A percentile compares a stretch with the other conserved stretches of the same genome.
phyloP scores from a whole-genome alignment of 2,888 invertebrate genomes.

The Mamestra brassicae region DNA sequence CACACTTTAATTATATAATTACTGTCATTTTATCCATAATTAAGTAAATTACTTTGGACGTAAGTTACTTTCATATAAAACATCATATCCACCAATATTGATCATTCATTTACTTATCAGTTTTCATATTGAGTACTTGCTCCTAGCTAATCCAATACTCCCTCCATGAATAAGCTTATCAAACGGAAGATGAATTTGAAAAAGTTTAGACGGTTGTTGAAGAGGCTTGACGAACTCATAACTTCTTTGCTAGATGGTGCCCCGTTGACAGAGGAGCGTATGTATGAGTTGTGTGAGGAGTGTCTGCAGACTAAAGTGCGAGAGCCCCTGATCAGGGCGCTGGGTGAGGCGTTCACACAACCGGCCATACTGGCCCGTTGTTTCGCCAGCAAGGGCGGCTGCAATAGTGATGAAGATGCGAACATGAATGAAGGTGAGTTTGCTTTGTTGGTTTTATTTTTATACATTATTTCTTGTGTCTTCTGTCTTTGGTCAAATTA shows the following conservation, averaged over 20 bases:
- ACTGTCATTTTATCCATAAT: constrained; percentile 13
- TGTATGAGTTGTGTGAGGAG: constrained; percentile 94
- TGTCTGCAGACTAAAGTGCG: constrained; percentile 93
- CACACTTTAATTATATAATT: constrained; percentile 10
- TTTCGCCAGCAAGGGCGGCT: constrained; percentile 90
- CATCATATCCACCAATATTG: neutral
- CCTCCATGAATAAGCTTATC: neutral
- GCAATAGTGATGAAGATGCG: constrained; percentile 66
- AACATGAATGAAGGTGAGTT: constrained; percentile 78
- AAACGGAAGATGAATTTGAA: constrained; percentile 50
- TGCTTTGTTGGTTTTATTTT: neutral
- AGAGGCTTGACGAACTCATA: constrained; percentile 74
- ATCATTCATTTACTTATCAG: constrained; percentile 23
- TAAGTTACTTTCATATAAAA: constrained; percentile 4
- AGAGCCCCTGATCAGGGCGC: constrained; percentile 93
- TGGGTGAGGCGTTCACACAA: constrained; percentile 94
- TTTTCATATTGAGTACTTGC: neutral
- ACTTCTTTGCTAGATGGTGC: constrained; percentile 81
- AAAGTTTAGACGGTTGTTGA: constrained; percentile 64
- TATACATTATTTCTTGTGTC: neutral
- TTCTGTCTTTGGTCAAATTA: no score
- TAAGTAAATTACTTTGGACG: constrained; percentile 27
- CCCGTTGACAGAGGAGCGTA: constrained; percentile 94
- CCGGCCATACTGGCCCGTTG: constrained; percentile 92
- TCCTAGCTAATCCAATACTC: neutral